Evolutionary conservation across 2,797 vertebrate species (phyloP), one percentile per base, ranked within the genome.

Genomic region (Craterocephalus amniculus): DNA sequence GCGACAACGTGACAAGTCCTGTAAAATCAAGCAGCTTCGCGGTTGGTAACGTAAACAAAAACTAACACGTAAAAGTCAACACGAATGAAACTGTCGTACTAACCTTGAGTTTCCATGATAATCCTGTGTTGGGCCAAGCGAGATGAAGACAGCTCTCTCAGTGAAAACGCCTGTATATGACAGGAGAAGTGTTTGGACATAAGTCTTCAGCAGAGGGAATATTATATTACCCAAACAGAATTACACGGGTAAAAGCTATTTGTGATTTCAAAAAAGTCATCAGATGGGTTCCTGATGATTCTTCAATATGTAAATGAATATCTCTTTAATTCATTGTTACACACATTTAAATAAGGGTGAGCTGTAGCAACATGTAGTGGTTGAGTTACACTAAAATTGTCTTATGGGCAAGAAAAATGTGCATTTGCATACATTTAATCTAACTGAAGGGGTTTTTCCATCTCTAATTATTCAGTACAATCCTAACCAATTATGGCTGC

Each of bases 1-100:
- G 34, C 31, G 64, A 62, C 34, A 61, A 48, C 4, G 56, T 66
- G 59, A 8, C 24, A 62, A 67, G 56, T 61, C 76, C 63, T 71
- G 31, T 61, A 65, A 76, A 70, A 36, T 12, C 3, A 40, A 34
- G 45, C 4, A 24, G 1, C 31, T 31, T 72, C 16, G 20, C 56
- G 13, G 31, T 4, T 18, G 3, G 22, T 27, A 29, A 24, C 18
- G 5, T 54, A 27, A 58, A 13, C 2, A 7, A 16, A 4, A 16
- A 8, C 40, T 45, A n/a, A 45, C 18, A 45, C n/a, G 6, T 45
- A 45, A 20, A 9, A 45, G 18, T 45, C 20, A 26, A 64, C 24
- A 4, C 12, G 54, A 63, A 73, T 51, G 7, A 34, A 58, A 61
- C 1, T 55, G 22, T 69, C 55, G 58, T 55, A 38, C 68, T 49